Evolutionary conservation across 2,888 invertebrate species (phyloP).

Genomic region (Eilema caniola): DNA sequence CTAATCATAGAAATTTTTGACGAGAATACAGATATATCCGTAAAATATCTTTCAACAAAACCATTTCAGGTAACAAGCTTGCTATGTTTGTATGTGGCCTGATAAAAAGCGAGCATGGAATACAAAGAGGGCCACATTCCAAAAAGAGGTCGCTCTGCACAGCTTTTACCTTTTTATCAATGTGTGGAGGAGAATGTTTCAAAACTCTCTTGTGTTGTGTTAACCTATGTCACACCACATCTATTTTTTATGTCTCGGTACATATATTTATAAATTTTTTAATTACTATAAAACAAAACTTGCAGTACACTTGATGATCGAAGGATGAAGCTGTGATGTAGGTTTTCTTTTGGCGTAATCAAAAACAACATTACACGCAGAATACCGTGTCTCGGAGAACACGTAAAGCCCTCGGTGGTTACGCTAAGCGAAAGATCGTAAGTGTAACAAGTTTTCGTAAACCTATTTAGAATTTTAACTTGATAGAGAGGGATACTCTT

Average conservation of each 20-base stretch:
- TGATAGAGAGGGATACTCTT: too few species aligned
- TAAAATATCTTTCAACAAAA: constrained; percentile 23
- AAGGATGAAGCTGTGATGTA: too few species aligned
- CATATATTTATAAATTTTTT: neutral
- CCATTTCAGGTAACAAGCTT: constrained; percentile 58
- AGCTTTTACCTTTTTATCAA: constrained; percentile 67
- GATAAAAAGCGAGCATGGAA: constrained; percentile 60
- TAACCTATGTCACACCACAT: neutral
- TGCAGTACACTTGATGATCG: too few species aligned
- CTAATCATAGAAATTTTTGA: neutral
- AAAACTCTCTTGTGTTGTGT: constrained; percentile 39
- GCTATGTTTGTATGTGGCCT: constrained; percentile 54
- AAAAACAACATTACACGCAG: too few species aligned
- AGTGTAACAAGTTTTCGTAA: too few species aligned
- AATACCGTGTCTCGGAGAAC: too few species aligned
- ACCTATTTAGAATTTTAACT: too few species aligned
- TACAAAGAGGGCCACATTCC: constrained; percentile 61
- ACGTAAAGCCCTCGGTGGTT: too few species aligned
- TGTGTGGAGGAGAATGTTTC: constrained; percentile 60
- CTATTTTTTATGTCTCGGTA: neutral
- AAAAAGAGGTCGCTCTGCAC: constrained; percentile 51
- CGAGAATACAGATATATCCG: neutral
- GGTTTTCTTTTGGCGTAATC: too few species aligned
- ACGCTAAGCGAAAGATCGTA: too few species aligned
- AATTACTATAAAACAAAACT: too few species aligned